A percentile compares a stretch with the other conserved stretches of the same genome.
Evolutionary conservation across 2,113 vertebrate species (phyloP).

Genomic region (Neofelis nebulosa): DNA sequence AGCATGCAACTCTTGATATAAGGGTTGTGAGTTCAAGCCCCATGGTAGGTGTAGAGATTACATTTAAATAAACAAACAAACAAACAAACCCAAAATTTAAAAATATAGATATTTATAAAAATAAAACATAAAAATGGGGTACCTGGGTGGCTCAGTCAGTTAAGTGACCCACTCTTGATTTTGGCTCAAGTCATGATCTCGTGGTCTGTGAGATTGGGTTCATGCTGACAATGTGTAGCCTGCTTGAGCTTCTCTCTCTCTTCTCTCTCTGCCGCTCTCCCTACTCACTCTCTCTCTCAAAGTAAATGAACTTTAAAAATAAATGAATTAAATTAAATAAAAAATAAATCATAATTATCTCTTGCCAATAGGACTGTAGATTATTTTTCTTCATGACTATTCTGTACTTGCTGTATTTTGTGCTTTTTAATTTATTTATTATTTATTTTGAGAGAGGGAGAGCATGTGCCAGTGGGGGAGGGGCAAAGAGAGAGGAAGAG

Average conservation of each 20-base stretch:
- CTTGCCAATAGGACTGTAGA: neutral
- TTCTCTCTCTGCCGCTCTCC: no score
- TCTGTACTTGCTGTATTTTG: neutral
- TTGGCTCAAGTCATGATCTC: no score
- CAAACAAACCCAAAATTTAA: neutral
- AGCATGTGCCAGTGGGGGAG: no score
- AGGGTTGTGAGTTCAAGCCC: neutral
- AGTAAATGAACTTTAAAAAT: neutral
- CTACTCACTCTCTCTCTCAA: neutral
- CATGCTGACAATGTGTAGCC: no score
- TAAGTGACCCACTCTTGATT: no score
- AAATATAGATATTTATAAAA: neutral
- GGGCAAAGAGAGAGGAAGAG: no score
- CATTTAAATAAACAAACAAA: neutral
- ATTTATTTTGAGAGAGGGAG: no score
- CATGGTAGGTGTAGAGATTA: neutral
- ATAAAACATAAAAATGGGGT: neutral
- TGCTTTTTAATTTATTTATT: no score
- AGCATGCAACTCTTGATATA: neutral
- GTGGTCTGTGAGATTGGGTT: no score
- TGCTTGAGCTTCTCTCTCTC: no score
- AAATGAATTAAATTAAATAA: neutral
- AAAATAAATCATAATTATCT: neutral
- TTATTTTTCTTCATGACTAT: neutral
- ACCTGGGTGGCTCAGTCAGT: no score